A percentile compares a stretch with the other conserved stretches of the same genome.
Conservation (phyloP, 2,888 invertebrate species). For the Eupithecia subumbrata region DNA sequence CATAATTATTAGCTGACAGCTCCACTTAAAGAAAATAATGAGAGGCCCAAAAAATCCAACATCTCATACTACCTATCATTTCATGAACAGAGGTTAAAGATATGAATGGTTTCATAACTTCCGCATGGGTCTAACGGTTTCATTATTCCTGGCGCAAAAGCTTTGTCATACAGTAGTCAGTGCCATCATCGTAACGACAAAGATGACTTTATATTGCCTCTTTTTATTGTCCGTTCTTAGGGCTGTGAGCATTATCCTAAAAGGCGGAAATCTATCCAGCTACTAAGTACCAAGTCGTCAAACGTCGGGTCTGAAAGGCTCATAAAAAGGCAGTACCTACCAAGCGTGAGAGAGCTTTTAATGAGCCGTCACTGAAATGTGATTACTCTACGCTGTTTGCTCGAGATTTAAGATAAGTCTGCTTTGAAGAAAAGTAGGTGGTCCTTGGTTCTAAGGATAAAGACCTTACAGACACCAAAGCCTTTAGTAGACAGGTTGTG, state of each 20-base stretch:
- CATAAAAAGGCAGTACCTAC: conserved; percentile 40
- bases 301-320: conserved; percentile 35
- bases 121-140: neutral
- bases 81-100: neutral
- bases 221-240: conserved; percentile 1
- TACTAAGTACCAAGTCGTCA: conserved; percentile 28
- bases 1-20: neutral
- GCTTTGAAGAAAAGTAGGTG: conserved; percentile 2
- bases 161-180: neutral
- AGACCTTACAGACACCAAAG: neutral
- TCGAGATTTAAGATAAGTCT: conserved; percentile 12
- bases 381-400: conserved; percentile 17
- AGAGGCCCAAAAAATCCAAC: neutral
- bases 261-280: conserved; percentile 35
- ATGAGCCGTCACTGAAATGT: conserved; percentile 37
- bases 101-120: too few relatives aligned
- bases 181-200: neutral
- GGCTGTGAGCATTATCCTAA: conserved; percentile 26
- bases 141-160: neutral
- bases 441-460: neutral
- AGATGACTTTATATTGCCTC: conserved; percentile 1
- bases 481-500: neutral
- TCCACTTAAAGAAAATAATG: neutral
- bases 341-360: conserved; percentile 36
- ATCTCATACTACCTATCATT: too few relatives aligned